These are phyloP conservation scores for Sesia bembeciformis DNA, from an alignment of 2,888 invertebrate species.

Conservation along the genomic window DNA sequence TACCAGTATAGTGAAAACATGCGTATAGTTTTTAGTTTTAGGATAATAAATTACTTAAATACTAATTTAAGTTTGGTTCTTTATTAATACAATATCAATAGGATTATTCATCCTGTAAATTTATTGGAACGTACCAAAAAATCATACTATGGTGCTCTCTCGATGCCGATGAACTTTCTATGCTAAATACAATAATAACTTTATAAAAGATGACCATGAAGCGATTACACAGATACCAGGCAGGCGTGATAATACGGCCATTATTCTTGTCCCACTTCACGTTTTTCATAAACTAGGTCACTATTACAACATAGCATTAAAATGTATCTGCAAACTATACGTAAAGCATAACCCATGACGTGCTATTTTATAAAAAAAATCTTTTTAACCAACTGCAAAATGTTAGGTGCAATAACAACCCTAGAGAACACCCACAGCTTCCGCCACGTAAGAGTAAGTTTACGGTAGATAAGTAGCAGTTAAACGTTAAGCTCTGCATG, in stretches of 20 bases:
- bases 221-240: constrained; percentile 63
- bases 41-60: constrained; percentile 76
- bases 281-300: not conserved
- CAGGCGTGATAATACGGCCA: constrained; percentile 47
- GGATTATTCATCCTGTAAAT: constrained; percentile 71
- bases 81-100: constrained; percentile 75
- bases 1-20: constrained; percentile 76
- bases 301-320: not conserved
- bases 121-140: constrained; percentile 66
- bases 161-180: constrained; percentile 72
- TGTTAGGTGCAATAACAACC: too few relatives aligned
- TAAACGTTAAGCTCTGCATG: too few relatives aligned
- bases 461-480: too few relatives aligned
- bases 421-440: too few relatives aligned
- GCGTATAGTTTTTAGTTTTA: constrained; percentile 74
- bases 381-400: too few relatives aligned
- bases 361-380: too few relatives aligned
- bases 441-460: too few relatives aligned
- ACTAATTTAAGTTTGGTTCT: constrained; percentile 75
- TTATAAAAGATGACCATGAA: constrained; percentile 58
- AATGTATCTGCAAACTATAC: too few relatives aligned
- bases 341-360: too few relatives aligned
- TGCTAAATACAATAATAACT: constrained; percentile 52
- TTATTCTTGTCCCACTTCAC: constrained; percentile 18
- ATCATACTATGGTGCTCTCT: constrained; percentile 63